phyloP scores from a whole-genome alignment of 2,797 vertebrate genomes.

The Channa striata region DNA sequence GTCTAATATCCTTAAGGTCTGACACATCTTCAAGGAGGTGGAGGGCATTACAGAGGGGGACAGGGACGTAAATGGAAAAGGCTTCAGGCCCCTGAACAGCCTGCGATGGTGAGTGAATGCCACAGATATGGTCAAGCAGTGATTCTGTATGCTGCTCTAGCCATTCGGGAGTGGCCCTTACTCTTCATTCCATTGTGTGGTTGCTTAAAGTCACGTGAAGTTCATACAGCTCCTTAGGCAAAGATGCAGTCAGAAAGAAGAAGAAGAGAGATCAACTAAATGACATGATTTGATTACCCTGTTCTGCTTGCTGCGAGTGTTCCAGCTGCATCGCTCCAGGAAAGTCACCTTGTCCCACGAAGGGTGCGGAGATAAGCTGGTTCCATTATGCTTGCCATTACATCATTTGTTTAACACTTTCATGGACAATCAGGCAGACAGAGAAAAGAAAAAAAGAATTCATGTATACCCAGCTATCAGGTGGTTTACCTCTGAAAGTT shows the following conservation, averaged over 20 bases:
- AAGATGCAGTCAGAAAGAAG: conserved; percentile 12
- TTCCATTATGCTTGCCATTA: conserved; percentile 27
- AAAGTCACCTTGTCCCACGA: conserved; percentile 74
- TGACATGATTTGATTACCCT: conserved; percentile 71
- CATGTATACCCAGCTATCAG: too few relatives aligned
- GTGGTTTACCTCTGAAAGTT: background rate
- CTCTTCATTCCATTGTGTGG: conserved; percentile 21
- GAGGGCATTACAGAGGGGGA: conserved; percentile 9
- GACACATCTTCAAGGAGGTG: conserved; percentile 21
- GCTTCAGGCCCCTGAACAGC: conserved; percentile 28
- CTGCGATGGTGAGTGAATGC: conserved; percentile 31
- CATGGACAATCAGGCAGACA: conserved; percentile 22
- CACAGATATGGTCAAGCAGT: conserved; percentile 34
- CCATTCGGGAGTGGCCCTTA: conserved; percentile 18
- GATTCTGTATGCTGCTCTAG: conserved; percentile 43
- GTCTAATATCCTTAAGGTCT: conserved; percentile 35
- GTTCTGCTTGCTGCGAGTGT: conserved; percentile 49
- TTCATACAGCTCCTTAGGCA: conserved; percentile 19
- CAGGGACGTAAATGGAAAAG: conserved; percentile 30
- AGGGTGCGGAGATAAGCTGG: conserved; percentile 23
- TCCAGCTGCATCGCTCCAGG: conserved; percentile 35
- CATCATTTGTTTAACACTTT: conserved; percentile 46
- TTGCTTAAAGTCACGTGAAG: conserved; percentile 47
- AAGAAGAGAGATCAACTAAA: conserved; percentile 31
- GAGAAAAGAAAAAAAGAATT: background rate